Conservation (phyloP, 2,888 invertebrate species). For the Luffia ferchaultella region DNA sequence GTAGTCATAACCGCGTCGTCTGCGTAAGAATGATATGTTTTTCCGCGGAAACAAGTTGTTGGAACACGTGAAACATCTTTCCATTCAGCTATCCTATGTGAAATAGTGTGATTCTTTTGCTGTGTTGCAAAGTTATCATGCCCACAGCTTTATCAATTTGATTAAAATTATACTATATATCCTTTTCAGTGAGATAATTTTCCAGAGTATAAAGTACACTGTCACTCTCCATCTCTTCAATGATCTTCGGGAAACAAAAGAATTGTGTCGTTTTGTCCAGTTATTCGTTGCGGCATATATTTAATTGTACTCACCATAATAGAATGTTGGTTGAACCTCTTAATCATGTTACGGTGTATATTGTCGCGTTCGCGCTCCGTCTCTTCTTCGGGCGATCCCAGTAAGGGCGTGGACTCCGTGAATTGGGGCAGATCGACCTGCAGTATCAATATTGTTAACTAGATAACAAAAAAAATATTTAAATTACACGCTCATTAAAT, state of each 20-base stretch:
- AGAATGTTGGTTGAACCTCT: conserved; percentile 96
- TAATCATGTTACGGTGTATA: conserved; percentile 93
- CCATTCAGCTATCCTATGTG: too few relatives aligned
- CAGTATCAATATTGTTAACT: conserved; percentile 1
- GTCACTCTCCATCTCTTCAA: not conserved
- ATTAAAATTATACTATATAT: too few relatives aligned
- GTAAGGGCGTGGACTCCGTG: conserved; percentile 67
- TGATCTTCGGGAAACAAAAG: conserved; percentile 7
- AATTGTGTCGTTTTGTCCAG: not conserved
- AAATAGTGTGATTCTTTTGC: too few relatives aligned
- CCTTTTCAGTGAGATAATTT: too few relatives aligned
- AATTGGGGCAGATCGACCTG: conserved; percentile 84
- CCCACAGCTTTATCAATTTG: too few relatives aligned
- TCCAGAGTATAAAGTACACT: not conserved
- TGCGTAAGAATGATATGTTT: too few relatives aligned
- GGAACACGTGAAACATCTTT: too few relatives aligned
- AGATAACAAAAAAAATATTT: not conserved
- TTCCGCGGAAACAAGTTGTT: too few relatives aligned
- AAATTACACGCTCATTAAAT: too few relatives aligned
- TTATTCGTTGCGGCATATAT: not conserved
- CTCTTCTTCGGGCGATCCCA: conserved; percentile 31
- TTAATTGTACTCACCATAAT: conserved; percentile 77
- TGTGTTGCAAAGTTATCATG: too few relatives aligned
- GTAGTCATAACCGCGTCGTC: too few relatives aligned
- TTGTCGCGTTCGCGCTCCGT: conserved; percentile 41